phyloP scores from a whole-genome alignment of 2,888 invertebrate species.

The Cataglyphis albicans region DNA sequence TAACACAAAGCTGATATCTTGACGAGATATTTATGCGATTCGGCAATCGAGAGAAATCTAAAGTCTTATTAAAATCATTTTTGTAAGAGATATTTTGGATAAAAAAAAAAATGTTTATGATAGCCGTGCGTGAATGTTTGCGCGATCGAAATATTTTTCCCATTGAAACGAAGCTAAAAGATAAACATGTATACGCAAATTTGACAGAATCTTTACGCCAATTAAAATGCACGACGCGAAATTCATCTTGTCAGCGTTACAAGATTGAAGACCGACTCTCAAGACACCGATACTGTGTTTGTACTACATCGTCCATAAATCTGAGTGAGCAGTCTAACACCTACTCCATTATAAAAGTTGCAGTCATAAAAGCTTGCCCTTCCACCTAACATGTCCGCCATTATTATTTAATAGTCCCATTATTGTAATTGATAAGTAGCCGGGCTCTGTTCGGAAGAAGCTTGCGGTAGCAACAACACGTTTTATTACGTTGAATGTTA shows the following conservation, averaged over 20 bases:
- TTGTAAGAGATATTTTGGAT: too few species aligned
- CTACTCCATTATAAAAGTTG: constrained; percentile 68
- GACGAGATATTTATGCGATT: background rate
- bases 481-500: constrained; percentile 72
- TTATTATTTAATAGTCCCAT: constrained; percentile 77
- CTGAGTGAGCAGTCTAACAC: constrained; percentile 68
- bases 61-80: constrained; percentile 14
- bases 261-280: constrained; percentile 65
- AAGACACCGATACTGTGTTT: constrained; percentile 60
- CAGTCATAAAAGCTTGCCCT: constrained; percentile 67
- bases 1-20: background rate
- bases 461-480: constrained; percentile 65
- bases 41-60: too few species aligned
- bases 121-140: background rate
- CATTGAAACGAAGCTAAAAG: constrained; percentile 2
- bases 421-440: constrained; percentile 78
- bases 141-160: background rate
- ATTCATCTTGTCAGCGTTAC: constrained; percentile 38
- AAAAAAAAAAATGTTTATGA: background rate
- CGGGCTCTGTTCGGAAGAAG: constrained; percentile 50
- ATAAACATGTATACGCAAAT: background rate
- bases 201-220: constrained; percentile 2
- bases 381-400: constrained; percentile 69
- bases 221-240: constrained; percentile 8
- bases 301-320: constrained; percentile 71